These are phyloP conservation scores for Eutolmus rufibarbis DNA, from an alignment of 2,888 invertebrate species.

Conservation along the genomic window DNA sequence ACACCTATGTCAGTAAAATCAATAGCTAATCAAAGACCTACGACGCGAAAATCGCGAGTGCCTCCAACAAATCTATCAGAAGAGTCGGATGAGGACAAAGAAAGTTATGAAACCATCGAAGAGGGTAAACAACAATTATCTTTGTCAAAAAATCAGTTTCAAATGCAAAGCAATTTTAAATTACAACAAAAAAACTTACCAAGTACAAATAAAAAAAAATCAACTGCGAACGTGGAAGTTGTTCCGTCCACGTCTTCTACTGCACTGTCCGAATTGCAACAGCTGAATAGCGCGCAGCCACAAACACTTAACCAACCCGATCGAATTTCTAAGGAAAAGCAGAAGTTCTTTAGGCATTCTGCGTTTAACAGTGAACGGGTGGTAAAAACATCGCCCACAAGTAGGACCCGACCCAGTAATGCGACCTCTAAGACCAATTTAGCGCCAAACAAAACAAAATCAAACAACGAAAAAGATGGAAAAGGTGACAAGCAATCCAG, in stretches of 20 bases:
- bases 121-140: slow-evolving; percentile 43
- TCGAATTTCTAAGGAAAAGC: slow-evolving; percentile 84
- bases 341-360: slow-evolving; percentile 83
- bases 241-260: slow-evolving; percentile 37
- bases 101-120: slow-evolving; percentile 17
- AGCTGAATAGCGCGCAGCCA: slow-evolving; percentile 35
- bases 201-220: slow-evolving; percentile 43
- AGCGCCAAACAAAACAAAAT: slow-evolving; percentile 13
- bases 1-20: slow-evolving; percentile 6
- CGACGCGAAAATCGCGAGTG: slow-evolving; percentile 44
- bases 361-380: slow-evolving; percentile 72
- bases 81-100: slow-evolving; percentile 45
- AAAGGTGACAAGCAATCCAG: background rate
- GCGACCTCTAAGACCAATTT: background rate
- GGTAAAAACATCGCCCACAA: slow-evolving; percentile 48
- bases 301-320: slow-evolving; percentile 68
- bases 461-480: background rate
- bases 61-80: slow-evolving; percentile 48
- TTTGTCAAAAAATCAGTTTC: slow-evolving; percentile 42
- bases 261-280: background rate
- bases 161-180: slow-evolving; percentile 15
- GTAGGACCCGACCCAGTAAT: slow-evolving; percentile 22
- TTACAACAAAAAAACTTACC: slow-evolving; percentile 12
- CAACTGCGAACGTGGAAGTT: slow-evolving; percentile 22
- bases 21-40: slow-evolving; percentile 40